Evolutionary conservation across 2,113 vertebrate species (phyloP), one percentile per base, ranked within the genome.

Genomic region (Bos javanicus): DNA sequence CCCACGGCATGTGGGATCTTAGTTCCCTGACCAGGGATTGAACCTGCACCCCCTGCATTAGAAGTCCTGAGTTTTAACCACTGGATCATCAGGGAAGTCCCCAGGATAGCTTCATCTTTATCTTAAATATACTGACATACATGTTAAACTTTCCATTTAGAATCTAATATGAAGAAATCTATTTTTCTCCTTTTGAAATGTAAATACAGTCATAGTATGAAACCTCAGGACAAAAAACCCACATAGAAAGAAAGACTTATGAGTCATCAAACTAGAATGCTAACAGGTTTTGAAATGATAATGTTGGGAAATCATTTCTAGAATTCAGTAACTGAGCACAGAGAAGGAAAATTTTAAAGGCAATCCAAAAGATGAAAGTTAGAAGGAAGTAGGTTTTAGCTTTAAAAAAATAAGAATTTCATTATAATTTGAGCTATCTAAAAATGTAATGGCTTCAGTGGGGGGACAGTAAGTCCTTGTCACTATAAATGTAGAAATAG

Each of bases 101-200:
- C 59, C 78, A 96, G 46, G 28, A 92, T 15, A 82, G 94, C 43
- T 86, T 98, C 98, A 50, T 67, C 26, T 46, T 81, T 97, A n/a
- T 97, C 98, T 94, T 97, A 97, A 80, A 56, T 52, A 84, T 17
- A 90, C 25, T 19, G 90, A 95, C 81, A 95, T 25, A 97, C 36
- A 90, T 5, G n/a, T 88, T 87, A 97, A 93, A 95, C 7, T 59
- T 59, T 48, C 8, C 43, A 36, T 43, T 17, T 80, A 43, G 57
- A 83, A 67, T 46, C 85, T 43, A 96, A 95, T 36, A 36, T 7
- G 11, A 30, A 81, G 50, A 85, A 12, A 67, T 64, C 15, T 94
- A 19, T 36, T 56, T 81, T 12, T 26, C 52, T 92, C 26, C n/a
- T 90, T 74, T 74, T 90, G 74, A 96, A 81, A 85, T 54, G 39